Evolutionary conservation across 1,140 invertebrate genomes (phyloP), one percentile per base, ranked within the genome.

Genomic region (Diorhabda sublineata): DNA sequence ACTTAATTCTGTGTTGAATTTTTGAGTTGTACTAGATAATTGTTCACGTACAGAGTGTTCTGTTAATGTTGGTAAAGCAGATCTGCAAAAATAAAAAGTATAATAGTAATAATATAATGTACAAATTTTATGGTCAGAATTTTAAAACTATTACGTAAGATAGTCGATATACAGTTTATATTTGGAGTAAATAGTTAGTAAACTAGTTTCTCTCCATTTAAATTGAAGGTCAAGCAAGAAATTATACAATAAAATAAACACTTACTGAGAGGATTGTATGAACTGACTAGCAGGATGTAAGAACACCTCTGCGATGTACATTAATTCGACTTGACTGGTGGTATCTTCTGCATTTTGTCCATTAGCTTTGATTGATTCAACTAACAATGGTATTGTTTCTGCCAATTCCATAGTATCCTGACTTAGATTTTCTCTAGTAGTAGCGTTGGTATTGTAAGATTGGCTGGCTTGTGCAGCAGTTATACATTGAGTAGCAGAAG

Each of bases 401-500:
- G 88, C 88, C 45, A 97, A 88, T 4, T 85, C 83, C 66, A 87
- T 86, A 76, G 93, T 95, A 73, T 95, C 91, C 58, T 87, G 83
- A n/a, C 89, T 82, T 0, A 98, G 82, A 58, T 92, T 88, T 72
- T 93, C 90, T 77, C 57, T 81, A 78, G 86, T 90, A 58, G 81
- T 81, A 67, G 79, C 77, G 72, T 89, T 94, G 41, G 85, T 88
- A 82, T 91, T 94, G 81, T 93, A 87, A 11, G 76, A 59, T 66
- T 80, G 75, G 61, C 75, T 80, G 67, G 90, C 92, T 70, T 97
- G 95, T 0, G 92, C 89, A 0, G 92, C 91, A 42, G 92, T 89
- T 59, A 98, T 92, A 68, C 95, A 92, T 78, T 98, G 96, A 0
- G 94, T 97, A 1, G 94, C 94, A 57, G 92, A 91, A 0, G 93